Evolutionary conservation across 2,888 invertebrate species (phyloP).

Genomic region (Antheraea assamensis): DNA sequence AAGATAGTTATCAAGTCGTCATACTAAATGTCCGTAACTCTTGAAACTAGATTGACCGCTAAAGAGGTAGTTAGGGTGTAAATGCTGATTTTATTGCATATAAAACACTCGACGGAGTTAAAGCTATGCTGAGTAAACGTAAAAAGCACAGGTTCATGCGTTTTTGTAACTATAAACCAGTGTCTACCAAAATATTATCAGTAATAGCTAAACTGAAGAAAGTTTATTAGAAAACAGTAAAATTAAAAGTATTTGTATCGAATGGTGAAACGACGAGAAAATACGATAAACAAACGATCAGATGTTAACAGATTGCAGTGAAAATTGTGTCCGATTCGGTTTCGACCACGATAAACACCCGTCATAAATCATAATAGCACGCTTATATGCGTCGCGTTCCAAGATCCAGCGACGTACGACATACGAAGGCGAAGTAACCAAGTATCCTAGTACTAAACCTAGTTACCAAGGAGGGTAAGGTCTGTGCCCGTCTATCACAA

Average conservation of each 20-base stretch:
- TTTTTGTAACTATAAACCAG: background rate
- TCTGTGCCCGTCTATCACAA: too few species aligned
- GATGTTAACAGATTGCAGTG: background rate
- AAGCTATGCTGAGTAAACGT: background rate
- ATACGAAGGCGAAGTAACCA: too few species aligned
- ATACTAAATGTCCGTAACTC: background rate
- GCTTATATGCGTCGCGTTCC: too few species aligned
- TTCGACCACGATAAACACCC: too few species aligned
- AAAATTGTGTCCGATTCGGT: too few species aligned
- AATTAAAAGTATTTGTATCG: background rate
- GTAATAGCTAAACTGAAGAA: background rate
- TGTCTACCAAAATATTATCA: background rate
- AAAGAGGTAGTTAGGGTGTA: background rate
- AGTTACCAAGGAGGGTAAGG: too few species aligned
- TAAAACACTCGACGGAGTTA: background rate
- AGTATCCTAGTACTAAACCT: too few species aligned
- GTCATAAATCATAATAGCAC: too few species aligned
- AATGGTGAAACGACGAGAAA: background rate
- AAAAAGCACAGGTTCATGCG: background rate
- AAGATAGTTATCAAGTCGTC: slow-evolving; percentile 5
- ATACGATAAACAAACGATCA: background rate
- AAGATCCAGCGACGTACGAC: too few species aligned
- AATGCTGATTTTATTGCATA: background rate
- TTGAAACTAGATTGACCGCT: background rate
- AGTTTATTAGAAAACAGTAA: background rate